A percentile compares a stretch with the other conserved stretches of the same genome.
phyloP scores from a whole-genome alignment of 2,113 vertebrate genomes.

The Rhinolophus sinicus region DNA sequence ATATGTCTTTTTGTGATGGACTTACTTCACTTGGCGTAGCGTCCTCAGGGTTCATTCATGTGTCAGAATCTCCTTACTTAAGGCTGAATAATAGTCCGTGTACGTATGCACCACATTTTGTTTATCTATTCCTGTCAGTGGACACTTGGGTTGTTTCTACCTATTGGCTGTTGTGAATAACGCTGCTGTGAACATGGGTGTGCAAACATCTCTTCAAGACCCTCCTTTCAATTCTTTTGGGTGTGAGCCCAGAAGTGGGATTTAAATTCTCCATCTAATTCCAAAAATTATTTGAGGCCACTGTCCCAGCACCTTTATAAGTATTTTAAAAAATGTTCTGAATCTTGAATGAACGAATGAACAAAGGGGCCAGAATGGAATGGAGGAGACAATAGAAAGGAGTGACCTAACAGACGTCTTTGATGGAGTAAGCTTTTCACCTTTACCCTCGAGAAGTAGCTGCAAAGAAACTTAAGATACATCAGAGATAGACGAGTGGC shows the following conservation, averaged over 20 bases:
- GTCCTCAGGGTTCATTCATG: neutral
- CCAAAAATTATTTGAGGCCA: neutral
- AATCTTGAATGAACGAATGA: neutral
- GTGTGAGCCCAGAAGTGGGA: neutral
- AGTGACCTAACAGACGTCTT: neutral
- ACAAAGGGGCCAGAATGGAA: neutral
- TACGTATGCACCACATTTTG: neutral
- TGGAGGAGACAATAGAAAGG: neutral
- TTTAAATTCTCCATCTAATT: neutral
- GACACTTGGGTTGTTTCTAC: neutral
- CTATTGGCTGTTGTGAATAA: neutral
- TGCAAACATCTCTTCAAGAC: neutral
- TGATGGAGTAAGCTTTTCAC: neutral
- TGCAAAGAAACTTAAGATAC: neutral
- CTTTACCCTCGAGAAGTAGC: neutral
- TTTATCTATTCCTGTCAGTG: neutral
- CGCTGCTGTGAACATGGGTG: neutral
- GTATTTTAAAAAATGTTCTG: neutral
- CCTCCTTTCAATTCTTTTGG: neutral
- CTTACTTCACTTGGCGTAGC: neutral
- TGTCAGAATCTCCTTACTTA: neutral
- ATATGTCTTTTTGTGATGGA: neutral
- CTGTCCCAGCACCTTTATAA: neutral
- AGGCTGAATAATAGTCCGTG: neutral
- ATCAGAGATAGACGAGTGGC: neutral